Evolutionary conservation across 2,797 vertebrate species (phyloP).

Genomic region (Pantherophis vulpinus): DNA sequence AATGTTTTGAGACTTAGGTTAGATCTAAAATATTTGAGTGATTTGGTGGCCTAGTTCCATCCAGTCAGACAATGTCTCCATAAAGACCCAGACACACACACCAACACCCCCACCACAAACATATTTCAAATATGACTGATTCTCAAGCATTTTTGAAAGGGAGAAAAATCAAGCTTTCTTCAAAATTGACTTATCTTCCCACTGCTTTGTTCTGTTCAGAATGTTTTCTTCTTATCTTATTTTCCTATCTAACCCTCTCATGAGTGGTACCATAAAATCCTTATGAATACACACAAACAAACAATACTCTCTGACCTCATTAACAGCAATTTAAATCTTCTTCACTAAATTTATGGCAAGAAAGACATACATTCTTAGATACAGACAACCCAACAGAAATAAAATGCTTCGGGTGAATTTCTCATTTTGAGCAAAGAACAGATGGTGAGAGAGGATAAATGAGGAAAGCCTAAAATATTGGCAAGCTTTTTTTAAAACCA

Average conservation of each 20-base stretch:
- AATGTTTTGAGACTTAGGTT: background rate
- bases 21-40: background rate
- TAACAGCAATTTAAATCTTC: background rate
- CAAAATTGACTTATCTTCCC: background rate
- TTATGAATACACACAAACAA: background rate
- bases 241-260: background rate
- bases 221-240: background rate
- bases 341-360: background rate
- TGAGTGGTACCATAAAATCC: background rate
- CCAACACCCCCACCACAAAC: slow-evolving; percentile 10
- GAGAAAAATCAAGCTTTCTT: background rate
- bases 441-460: background rate
- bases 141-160: background rate
- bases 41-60: background rate
- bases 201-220: background rate
- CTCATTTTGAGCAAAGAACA: background rate
- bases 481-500: background rate
- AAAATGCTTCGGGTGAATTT: background rate
- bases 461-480: background rate
- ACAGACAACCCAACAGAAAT: background rate
- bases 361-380: background rate
- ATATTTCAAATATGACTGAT: background rate
- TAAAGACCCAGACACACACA: slow-evolving; percentile 10
- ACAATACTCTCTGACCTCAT: background rate
- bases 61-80: background rate